Evolutionary conservation across 2,797 vertebrate species (phyloP).

Genomic region (Brachymystax lenok): DNA sequence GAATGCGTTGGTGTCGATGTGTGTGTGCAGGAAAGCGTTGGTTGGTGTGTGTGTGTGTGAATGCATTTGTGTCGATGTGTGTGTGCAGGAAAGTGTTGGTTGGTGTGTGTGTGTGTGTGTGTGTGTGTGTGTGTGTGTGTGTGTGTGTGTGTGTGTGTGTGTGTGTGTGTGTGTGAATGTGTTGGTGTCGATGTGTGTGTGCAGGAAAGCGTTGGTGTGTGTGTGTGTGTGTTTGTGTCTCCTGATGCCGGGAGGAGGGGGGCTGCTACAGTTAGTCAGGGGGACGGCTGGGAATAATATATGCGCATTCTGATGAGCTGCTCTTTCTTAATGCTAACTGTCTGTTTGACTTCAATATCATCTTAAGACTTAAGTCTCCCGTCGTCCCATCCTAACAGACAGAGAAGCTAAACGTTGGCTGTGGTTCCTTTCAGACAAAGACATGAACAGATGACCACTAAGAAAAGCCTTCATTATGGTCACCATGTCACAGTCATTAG

Average conservation of each 20-base stretch:
- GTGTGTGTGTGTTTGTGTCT: neutral
- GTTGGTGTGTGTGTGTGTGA: neutral
- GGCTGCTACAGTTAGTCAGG: constrained; percentile 5
- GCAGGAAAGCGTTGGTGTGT: neutral
- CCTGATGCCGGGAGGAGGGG: neutral
- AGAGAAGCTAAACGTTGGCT: constrained; percentile 11
- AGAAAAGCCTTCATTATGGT: neutral
- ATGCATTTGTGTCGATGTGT: neutral
- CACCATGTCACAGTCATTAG: neutral
- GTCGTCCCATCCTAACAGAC: neutral
- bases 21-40: neutral
- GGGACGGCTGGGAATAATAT: constrained; percentile 26
- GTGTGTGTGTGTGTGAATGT: neutral
- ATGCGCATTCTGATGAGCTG: constrained; percentile 36
- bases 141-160: neutral
- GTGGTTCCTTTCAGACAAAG: constrained; percentile 5
- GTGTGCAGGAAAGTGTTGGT: neutral
- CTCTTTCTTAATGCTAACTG: constrained; percentile 32
- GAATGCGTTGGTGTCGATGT: neutral
- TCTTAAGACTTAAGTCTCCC: constrained; percentile 20
- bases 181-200: neutral
- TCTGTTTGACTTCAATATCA: constrained; percentile 23
- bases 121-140: constrained; percentile 2
- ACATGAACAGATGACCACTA: neutral
- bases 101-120: neutral